Conservation (phyloP, 1,140 invertebrate genomes). For the Battus philenor region DNA sequence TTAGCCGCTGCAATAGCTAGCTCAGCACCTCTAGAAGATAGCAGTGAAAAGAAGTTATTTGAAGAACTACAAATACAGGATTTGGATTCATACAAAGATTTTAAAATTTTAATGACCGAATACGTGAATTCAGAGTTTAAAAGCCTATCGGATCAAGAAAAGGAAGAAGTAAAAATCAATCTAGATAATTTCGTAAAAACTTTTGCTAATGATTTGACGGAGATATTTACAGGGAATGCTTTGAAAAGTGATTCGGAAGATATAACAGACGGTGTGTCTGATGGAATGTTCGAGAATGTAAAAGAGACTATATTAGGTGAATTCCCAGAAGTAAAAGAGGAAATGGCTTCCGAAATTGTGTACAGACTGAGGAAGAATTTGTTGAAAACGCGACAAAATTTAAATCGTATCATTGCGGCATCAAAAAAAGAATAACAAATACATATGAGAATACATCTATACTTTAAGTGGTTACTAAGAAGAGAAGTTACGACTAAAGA, state of each 20-base stretch:
- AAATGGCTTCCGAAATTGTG: neutral
- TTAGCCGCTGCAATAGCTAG: too few species aligned
- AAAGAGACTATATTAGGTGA: neutral
- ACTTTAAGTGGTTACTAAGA: too few species aligned
- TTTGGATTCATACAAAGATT: too few species aligned
- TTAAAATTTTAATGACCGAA: neutral
- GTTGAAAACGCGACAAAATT: neutral
- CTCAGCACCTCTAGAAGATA: too few species aligned
- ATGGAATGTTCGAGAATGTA: neutral
- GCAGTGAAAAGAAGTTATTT: too few species aligned
- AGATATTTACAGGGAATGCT: neutral
- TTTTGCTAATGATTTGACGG: neutral
- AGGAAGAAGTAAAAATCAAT: neutral
- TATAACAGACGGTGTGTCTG: neutral
- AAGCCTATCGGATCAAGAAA: neutral
- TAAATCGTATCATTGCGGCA: neutral
- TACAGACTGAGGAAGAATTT: conserved; percentile 1
- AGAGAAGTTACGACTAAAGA: too few species aligned
- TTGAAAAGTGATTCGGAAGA: neutral
- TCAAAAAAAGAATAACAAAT: neutral
- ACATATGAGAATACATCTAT: too few species aligned
- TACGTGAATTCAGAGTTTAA: neutral
- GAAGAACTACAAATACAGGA: too few species aligned
- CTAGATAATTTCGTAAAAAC: neutral
- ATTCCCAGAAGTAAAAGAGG: neutral